These are phyloP conservation scores for Aporrectodea caliginosa DNA, from an alignment of 1,140 invertebrate genomes.

Conservation along the genomic window DNA sequence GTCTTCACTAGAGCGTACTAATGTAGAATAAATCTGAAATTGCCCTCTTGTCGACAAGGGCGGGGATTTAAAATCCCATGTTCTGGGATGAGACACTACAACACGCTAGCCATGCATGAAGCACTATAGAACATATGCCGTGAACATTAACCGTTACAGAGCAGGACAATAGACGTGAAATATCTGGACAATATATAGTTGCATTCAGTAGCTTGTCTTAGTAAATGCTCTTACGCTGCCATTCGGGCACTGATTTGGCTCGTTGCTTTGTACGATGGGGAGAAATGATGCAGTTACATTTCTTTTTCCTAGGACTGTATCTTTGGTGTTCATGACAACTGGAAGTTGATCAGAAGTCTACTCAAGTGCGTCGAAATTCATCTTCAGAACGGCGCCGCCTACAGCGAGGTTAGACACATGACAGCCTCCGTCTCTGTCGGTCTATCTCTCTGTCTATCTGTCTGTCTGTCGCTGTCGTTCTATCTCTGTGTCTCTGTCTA, in stretches of 20 bases:
- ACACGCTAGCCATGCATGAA: too few relatives aligned
- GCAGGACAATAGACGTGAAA: too few relatives aligned
- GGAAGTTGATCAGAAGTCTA: constrained; percentile 25
- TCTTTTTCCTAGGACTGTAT: constrained; percentile 29
- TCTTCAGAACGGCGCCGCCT: constrained; percentile 30
- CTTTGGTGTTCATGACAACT: constrained; percentile 30
- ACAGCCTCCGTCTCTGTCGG: not conserved
- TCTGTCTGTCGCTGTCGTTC: too few relatives aligned
- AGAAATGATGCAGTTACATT: not conserved
- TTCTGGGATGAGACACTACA: too few relatives aligned
- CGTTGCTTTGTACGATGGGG: not conserved
- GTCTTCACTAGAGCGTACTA: too few relatives aligned
- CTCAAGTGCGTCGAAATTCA: constrained; percentile 30
- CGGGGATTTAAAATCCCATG: too few relatives aligned
- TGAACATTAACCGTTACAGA: not conserved
- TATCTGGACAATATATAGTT: too few relatives aligned
- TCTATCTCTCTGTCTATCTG: not conserved
- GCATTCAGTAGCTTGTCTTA: not conserved
- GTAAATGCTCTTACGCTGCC: not conserved
- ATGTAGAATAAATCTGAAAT: too few relatives aligned
- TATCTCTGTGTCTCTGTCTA: too few relatives aligned
- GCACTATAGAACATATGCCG: too few relatives aligned
- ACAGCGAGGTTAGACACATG: constrained; percentile 29
- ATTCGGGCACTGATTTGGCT: not conserved
- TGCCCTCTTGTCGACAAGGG: too few relatives aligned